Evolutionary conservation across 2,113 vertebrate species (phyloP).

Genomic region (Periophthalmus modestus): DNA sequence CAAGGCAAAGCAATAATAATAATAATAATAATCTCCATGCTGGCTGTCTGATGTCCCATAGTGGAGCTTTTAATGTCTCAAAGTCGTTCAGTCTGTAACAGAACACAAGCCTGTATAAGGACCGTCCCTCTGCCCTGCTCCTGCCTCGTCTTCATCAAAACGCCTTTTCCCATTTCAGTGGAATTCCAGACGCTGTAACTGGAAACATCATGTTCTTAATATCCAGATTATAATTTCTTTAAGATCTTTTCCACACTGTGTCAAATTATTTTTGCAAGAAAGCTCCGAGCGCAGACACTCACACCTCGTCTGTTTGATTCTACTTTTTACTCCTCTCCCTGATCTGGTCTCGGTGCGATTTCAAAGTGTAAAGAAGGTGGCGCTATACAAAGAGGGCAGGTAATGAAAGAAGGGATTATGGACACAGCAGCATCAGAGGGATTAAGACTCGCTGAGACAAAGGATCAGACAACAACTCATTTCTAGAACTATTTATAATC

Average conservation of each 20-base stretch:
- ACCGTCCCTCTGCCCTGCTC: constrained; percentile 16
- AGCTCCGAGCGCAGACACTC: constrained; percentile 65
- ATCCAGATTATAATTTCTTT: constrained; percentile 78
- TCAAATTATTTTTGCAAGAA: constrained; percentile 80
- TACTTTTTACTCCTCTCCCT: constrained; percentile 45
- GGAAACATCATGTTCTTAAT: constrained; percentile 80
- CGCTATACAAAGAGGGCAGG: constrained; percentile 72
- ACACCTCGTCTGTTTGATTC: constrained; percentile 44
- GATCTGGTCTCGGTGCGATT: constrained; percentile 72
- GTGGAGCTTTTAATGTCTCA: constrained; percentile 49
- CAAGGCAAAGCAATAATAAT: too few relatives aligned
- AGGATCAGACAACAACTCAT: constrained; percentile 72
- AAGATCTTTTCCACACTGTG: constrained; percentile 77
- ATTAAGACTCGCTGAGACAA: constrained; percentile 78
- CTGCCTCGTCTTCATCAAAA: constrained; percentile 71
- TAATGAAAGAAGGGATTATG: constrained; percentile 82
- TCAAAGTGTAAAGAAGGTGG: constrained; percentile 77
- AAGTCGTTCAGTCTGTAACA: constrained; percentile 55
- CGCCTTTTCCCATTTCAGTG: constrained; percentile 78
- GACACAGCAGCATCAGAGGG: constrained; percentile 77
- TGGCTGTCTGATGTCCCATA: too few relatives aligned
- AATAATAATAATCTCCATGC: too few relatives aligned
- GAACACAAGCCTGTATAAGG: constrained; percentile 49
- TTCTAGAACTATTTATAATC: background rate
- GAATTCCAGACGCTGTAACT: constrained; percentile 78